Conservation (phyloP, 2,888 invertebrate species). For the Serrognathus titanus region DNA sequence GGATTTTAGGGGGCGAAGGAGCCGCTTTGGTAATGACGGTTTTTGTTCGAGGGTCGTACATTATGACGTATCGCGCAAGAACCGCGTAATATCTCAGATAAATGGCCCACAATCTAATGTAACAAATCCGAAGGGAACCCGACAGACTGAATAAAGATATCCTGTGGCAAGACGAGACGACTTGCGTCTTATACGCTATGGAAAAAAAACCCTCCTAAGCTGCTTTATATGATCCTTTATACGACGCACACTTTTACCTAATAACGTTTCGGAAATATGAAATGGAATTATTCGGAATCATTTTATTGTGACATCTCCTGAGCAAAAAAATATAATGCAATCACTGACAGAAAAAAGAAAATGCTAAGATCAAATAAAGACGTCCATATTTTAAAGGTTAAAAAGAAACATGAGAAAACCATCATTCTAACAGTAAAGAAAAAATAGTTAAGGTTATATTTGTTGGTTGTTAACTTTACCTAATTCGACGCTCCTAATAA, state of each 20-base stretch:
- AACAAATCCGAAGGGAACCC: slow-evolving; percentile 11
- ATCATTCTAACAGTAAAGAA: too few species aligned
- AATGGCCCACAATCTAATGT: slow-evolving; percentile 14
- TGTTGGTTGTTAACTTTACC: too few species aligned
- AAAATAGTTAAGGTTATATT: too few species aligned
- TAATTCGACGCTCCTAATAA: too few species aligned
- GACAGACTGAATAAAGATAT: slow-evolving; percentile 13
- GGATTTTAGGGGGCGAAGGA: not conserved
- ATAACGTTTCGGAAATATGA: slow-evolving; percentile 14
- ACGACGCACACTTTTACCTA: slow-evolving; percentile 14
- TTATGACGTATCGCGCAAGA: slow-evolving; percentile 11
- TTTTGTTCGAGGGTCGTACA: slow-evolving; percentile 4
- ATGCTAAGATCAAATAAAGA: too few species aligned
- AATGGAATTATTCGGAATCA: slow-evolving; percentile 6
- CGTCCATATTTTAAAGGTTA: too few species aligned
- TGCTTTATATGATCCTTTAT: slow-evolving; percentile 14
- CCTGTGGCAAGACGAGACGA: not conserved
- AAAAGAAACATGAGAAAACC: too few species aligned
- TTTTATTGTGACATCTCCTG: too few species aligned
- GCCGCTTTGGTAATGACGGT: slow-evolving; percentile 9
- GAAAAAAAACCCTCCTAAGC: slow-evolving; percentile 12
- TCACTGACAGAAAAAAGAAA: too few species aligned
- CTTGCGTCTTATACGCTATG: not conserved
- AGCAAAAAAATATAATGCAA: too few species aligned
- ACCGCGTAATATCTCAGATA: slow-evolving; percentile 15